Evolutionary conservation across 2,113 vertebrate genomes (phyloP), one percentile per base, ranked within the genome.

Genomic region (Pomatorhinus ruficollis): DNA sequence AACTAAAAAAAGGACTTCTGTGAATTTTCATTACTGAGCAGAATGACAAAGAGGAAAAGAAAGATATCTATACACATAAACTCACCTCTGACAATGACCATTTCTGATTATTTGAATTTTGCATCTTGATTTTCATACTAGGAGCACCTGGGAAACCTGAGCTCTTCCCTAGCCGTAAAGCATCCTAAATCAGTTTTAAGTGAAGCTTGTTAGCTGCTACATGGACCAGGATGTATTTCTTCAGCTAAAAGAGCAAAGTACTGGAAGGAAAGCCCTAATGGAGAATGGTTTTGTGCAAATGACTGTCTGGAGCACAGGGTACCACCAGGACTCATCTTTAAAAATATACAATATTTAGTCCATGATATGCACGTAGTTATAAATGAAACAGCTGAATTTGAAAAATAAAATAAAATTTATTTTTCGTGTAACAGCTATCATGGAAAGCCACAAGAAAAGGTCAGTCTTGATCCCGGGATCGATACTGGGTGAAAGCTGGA

Each of bases 281-380:
- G 49, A 37, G 19, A 89, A 17, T 3, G 13, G 11, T 24, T 72
- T 13, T 1, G 4, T 22, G 20, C 40, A 64, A 50, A 47, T 23
- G 19, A 21, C 47, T 70, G 12, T n/a, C 24, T 54, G 57, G 12
- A 61, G 16, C 15, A 61, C 11, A 44, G 4, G 9, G 15, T 21
- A 35, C 52, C 18, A 75, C 7, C 30, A n/a, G 14, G 49, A 25
- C 5, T 54, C 35, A 8, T 15, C 15, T 79, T 63, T 33, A 27
- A 80, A 91, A 71, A 44, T 12, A 15, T 1, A 3, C 3, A 30
- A 6, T 72, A 12, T 33, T 86, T 61, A 65, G 12, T 23, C 25
- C 52, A 15, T 56, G 83, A 35, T 39, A 35, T 11, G 3, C 5
- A 47, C 0, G 0, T n/a, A n/a, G n/a, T n/a, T n/a, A n/a, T n/a